Base-by-base conservation (phyloP, 2,888 invertebrate genomes). In the Andrena bicolor region DNA sequence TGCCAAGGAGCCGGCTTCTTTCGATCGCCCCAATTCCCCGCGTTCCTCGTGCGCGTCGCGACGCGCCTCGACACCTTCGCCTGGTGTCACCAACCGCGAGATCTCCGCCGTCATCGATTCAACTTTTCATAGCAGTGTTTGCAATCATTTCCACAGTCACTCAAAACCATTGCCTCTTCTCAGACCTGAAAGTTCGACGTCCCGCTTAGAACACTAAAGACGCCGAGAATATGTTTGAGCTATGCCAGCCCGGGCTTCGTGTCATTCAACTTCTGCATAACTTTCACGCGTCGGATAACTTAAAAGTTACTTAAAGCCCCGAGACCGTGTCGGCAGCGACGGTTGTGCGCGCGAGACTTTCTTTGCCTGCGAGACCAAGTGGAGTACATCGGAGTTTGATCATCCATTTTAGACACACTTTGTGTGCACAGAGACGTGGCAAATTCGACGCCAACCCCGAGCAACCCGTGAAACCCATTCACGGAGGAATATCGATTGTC, bases 1-100 rank as follows among this genome's bases (percentile, higher is more conserved):
- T 87, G 87, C 83, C 86, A 84, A 86, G 83, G 69, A 77, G 76
- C 69, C 58, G 53, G 66, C 75, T 81, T 85, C 81, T 87, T 82
- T 87, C 87, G 81, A 84, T 86, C 80, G 87, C 63, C 68, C 87
- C 77, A 83, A 82, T 87, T 61, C 56, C n/a, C 30, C 16, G 41
- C 56, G 51, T 56, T 56, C 56, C 49, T 30, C 51, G 23, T 5
- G 32, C 56, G 8, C 16, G 16, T n/a, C 20, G 41, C 58, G 10
- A 66, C 23, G 20, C 58, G 51, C 70, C 74, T 64, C 71, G 26
- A 60, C 63, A 56, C 65, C n/a, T 13, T 41, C 26, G 16, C 41
- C 8, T 4, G 20, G 13, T 28, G 7, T 28, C n/a, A 6, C 30
- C 30, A 32, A 8, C 5, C 20, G 10, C 20, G 4, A 32, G n/a